These are phyloP conservation scores for Colletes latitarsis DNA, from an alignment of 1,140 invertebrate species.

Conservation along the genomic window DNA sequence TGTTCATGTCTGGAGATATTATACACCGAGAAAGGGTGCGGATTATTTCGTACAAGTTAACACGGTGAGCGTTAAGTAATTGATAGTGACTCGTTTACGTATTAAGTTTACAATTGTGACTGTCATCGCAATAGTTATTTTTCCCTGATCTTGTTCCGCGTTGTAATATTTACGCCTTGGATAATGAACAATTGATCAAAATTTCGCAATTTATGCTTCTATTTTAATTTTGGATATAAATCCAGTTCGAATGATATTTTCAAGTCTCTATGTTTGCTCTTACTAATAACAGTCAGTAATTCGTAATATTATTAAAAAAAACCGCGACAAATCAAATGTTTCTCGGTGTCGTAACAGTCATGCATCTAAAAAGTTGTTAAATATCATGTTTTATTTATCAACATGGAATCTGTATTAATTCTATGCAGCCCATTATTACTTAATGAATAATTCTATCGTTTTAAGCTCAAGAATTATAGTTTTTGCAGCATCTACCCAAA, in stretches of 20 bases:
- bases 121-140: slow-evolving; percentile 19
- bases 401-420: neutral
- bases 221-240: neutral
- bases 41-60: slow-evolving; percentile 35
- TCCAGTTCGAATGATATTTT: neutral
- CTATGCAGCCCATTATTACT: neutral
- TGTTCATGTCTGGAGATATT: neutral
- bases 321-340: neutral
- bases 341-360: neutral
- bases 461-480: neutral
- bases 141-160: slow-evolving; percentile 13
- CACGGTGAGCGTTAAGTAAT: slow-evolving; percentile 37
- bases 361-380: neutral
- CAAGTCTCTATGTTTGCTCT: neutral
- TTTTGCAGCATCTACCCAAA: neutral
- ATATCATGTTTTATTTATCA: neutral
- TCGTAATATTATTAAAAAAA: slow-evolving; percentile 29
- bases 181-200: neutral
- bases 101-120: slow-evolving; percentile 19
- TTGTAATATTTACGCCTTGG: slow-evolving; percentile 2
- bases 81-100: slow-evolving; percentile 25
- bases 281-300: neutral
- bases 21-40: slow-evolving; percentile 11
- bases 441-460: neutral
- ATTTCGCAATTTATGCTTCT: neutral